Conservation (phyloP, 2,113 vertebrate species). For the Phrynocephalus versicolor region DNA sequence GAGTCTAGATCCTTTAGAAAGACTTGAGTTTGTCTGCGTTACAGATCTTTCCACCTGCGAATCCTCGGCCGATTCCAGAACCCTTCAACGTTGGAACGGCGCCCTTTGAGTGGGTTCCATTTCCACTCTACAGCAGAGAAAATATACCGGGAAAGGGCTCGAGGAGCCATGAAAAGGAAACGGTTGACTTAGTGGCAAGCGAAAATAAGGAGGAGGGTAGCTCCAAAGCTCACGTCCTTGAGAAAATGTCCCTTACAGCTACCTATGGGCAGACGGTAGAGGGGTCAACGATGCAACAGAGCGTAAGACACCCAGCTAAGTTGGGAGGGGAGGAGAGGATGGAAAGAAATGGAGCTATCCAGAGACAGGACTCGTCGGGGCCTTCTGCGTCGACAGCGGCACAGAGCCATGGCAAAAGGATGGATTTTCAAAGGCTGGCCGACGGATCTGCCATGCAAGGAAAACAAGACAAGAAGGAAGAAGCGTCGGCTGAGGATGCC, state of each 20-base stretch:
- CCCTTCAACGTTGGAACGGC: conserved; percentile 44
- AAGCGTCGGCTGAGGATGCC: neutral
- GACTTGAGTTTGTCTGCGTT: neutral
- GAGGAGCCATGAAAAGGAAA: neutral
- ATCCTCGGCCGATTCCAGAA: conserved; percentile 27
- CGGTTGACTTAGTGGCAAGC: rapidly evolving
- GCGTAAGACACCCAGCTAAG: neutral
- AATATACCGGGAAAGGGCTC: rapidly evolving
- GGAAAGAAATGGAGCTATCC: rapidly evolving
- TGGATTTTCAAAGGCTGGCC: neutral
- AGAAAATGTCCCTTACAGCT: neutral
- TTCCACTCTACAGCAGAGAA: conserved; percentile 47
- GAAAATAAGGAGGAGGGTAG: neutral
- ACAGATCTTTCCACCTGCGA: conserved; percentile 37
- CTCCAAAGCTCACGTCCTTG: neutral
- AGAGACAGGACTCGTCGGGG: rapidly evolving
- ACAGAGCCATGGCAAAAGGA: neutral
- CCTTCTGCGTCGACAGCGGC: rapidly evolving
- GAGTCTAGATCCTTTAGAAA: neutral
- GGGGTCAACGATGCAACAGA: neutral
- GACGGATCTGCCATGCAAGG: rapidly evolving
- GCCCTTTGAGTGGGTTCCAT: conserved; percentile 55
- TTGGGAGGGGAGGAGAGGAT: neutral
- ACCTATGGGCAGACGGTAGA: neutral
- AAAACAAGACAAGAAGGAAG: neutral